phyloP scores from a whole-genome alignment of 2,888 invertebrate genomes.

The Autographa gamma region DNA sequence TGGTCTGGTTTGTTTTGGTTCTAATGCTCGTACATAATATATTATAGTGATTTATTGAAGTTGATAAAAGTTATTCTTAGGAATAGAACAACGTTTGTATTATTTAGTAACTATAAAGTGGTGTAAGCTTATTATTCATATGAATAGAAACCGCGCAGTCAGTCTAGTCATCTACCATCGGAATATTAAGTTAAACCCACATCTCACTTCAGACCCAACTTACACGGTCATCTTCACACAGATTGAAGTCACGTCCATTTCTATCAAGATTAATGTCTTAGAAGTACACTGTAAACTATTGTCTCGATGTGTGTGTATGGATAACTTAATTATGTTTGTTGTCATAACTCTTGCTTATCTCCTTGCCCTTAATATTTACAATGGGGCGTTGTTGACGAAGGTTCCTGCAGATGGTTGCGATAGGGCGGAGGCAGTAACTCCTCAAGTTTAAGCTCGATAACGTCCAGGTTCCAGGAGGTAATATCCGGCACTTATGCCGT shows the following conservation, averaged over 20 bases:
- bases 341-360: not conserved
- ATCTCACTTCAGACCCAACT: not conserved
- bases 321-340: not conserved
- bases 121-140: not conserved
- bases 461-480: not conserved
- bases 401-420: not conserved
- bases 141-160: not conserved
- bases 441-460: not conserved
- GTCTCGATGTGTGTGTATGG: not conserved
- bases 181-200: not conserved
- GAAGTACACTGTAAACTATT: conserved; percentile 2
- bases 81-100: not conserved
- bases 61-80: not conserved
- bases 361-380: conserved; percentile 1
- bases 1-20: not conserved
- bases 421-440: not conserved
- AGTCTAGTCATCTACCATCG: not conserved
- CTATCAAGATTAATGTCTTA: not conserved
- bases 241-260: conserved; percentile 2
- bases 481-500: conserved; percentile 4
- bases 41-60: not conserved
- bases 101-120: not conserved
- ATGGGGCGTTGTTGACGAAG: not conserved
- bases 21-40: not conserved
- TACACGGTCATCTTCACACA: conserved; percentile 2